phyloP scores from a whole-genome alignment of 2,797 vertebrate species.

The Scleropages formosus region DNA sequence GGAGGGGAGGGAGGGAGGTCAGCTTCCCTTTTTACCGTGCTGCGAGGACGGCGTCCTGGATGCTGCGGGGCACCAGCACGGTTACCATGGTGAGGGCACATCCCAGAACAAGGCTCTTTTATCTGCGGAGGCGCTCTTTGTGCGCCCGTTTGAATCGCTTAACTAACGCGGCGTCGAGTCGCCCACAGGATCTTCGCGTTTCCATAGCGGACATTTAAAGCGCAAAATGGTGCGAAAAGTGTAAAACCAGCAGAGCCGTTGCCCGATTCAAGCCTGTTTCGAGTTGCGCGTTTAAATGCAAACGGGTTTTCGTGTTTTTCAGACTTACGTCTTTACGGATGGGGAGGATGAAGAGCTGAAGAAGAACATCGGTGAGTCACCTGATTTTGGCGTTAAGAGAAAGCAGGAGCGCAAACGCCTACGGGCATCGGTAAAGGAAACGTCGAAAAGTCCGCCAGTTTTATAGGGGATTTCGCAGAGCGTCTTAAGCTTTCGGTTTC shows the following conservation, averaged over 20 bases:
- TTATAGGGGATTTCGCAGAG: too few species aligned
- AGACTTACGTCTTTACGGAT: slow-evolving; percentile 97
- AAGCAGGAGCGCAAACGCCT: too few species aligned
- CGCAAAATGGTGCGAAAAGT: not conserved
- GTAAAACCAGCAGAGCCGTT: too few species aligned
- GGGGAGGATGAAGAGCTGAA: slow-evolving; percentile 90
- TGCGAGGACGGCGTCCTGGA: slow-evolving; percentile 58
- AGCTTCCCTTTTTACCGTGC: slow-evolving; percentile 62
- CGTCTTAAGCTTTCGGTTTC: too few species aligned
- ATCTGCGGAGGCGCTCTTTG: slow-evolving; percentile 48
- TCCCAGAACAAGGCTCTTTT: slow-evolving; percentile 68
- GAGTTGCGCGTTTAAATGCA: too few species aligned
- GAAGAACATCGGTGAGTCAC: slow-evolving; percentile 85
- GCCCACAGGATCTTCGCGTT: slow-evolving; percentile 53
- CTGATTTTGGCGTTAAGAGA: slow-evolving; percentile 6
- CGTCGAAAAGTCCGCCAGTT: too few species aligned
- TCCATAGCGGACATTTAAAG: slow-evolving; percentile 14
- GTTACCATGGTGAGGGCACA: slow-evolving; percentile 75
- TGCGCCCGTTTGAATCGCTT: slow-evolving; percentile 64
- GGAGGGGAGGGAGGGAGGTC: slow-evolving; percentile 50
- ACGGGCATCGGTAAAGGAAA: too few species aligned
- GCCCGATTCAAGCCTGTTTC: too few species aligned
- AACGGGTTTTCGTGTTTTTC: slow-evolving; percentile 53
- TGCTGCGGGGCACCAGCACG: slow-evolving; percentile 60
- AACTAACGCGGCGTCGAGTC: slow-evolving; percentile 58